Evolutionary conservation across 1,140 invertebrate genomes (phyloP).

Genomic region (Oppia nitens): DNA sequence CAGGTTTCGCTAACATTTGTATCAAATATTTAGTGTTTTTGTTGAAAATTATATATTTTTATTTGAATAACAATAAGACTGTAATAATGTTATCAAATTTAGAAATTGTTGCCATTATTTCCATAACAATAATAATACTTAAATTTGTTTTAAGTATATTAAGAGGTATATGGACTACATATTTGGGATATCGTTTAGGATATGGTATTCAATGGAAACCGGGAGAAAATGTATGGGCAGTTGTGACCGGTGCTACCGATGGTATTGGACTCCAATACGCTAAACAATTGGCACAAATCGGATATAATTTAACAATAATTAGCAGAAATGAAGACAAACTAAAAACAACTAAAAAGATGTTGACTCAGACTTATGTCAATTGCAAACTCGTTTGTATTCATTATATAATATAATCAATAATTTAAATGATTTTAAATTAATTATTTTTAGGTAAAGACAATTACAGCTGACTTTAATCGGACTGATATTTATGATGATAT

Average conservation of each 20-base stretch:
- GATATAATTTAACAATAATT: conserved; percentile 65
- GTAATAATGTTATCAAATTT: too few species aligned
- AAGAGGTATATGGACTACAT: conserved; percentile 7
- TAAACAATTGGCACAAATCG: conserved; percentile 53
- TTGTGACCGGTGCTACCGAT: conserved; percentile 75
- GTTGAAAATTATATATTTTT: too few species aligned
- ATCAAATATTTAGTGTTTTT: too few species aligned
- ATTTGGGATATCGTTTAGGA: conserved; percentile 4
- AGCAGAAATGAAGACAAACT: conserved; percentile 59
- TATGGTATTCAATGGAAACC: conserved; percentile 15
- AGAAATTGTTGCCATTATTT: neutral
- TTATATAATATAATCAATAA: neutral
- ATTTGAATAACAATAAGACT: too few species aligned
- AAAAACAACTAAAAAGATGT: conserved; percentile 36
- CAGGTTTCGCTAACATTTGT: too few species aligned
- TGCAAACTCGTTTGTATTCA: conserved; percentile 40
- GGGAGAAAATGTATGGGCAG: conserved; percentile 24
- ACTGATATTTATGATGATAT: conserved; percentile 33
- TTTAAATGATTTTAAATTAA: neutral
- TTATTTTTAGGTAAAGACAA: neutral
- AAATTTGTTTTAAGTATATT: neutral
- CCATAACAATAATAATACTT: neutral
- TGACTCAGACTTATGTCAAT: neutral
- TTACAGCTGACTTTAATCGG: conserved; percentile 31
- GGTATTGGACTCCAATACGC: conserved; percentile 86